Evolutionary conservation across 2,797 vertebrate species (phyloP), one percentile per base, ranked within the genome.

Genomic region (Rhinogobio ventralis): DNA sequence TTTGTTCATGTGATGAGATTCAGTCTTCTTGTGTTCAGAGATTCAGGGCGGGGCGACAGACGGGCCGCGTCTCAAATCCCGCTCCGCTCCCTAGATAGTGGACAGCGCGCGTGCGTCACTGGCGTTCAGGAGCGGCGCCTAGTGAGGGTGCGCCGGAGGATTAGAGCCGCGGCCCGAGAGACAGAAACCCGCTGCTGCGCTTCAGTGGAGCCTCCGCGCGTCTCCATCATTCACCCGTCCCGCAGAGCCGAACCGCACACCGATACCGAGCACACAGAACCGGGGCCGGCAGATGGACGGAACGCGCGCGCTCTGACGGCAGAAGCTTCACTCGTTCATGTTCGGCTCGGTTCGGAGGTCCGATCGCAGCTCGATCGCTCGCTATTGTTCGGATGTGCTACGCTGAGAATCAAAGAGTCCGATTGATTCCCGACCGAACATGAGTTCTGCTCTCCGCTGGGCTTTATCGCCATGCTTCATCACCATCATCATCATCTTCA

Each of bases 351-450:
- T 45, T 68, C 46, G 46, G 49, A 87, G 91, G 85, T 91, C 90
- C 91, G 91, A 90, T 93, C 67, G 92, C 88, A 87, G 86, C 30
- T 93, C 92, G 91, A 88, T 86, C 79, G 86, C 85, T 88, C 93
- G 93, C 93, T 93, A 94, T 95, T 95, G 94, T 95, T 94, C 91
- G 92, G 92, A 94, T 91, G 92, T 89, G 90, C 91, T 90, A 91
- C 91, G 77, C 84, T 57, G 91, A 89, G 71, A 76, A 83, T 79
- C 78, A 81, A 71, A 88, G 89, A 81, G 78, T 28, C 33, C 79
- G 67, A 60, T 33, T 30, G n/a, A 72, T 81, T 72, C 80, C 80
- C 67, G 67, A 78, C 83, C 60, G 74, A 90, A 83, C 81, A 88
- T 86, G 80, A 76, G 46, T 89, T 62, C 73, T 66, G 36, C 62